These are phyloP conservation scores for Acanthochromis polyacanthus DNA, from an alignment of 2,113 vertebrate species.

Conservation along the genomic window DNA sequence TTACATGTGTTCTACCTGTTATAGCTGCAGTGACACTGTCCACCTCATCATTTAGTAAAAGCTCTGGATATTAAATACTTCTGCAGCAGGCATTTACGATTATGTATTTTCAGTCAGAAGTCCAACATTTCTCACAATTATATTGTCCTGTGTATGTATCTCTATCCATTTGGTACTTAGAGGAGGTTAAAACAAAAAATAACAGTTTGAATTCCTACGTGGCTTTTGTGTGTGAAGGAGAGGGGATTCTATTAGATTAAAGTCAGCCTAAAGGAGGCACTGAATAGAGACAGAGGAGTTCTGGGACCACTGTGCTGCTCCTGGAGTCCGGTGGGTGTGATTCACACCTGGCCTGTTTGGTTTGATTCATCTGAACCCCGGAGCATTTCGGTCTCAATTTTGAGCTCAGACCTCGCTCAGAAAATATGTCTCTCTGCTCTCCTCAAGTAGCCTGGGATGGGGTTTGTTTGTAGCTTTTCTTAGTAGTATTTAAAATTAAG, in stretches of 20 bases:
- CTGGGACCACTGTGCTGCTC: not conserved
- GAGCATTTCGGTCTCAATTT: slow-evolving; percentile 4
- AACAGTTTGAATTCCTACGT: slow-evolving; percentile 1
- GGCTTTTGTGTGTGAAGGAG: not conserved
- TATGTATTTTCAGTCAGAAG: not conserved
- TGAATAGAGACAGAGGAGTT: slow-evolving; percentile 6
- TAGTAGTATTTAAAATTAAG: not conserved
- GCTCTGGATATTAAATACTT: not conserved
- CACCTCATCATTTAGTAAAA: too few species aligned
- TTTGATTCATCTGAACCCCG: slow-evolving; percentile 11
- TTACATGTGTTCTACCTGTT: too few species aligned
- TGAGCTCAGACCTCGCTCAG: not conserved
- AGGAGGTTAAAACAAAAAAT: slow-evolving; percentile 6
- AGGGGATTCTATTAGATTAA: not conserved
- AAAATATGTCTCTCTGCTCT: not conserved
- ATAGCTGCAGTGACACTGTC: too few species aligned
- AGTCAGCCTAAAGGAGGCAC: not conserved
- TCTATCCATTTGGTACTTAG: not conserved
- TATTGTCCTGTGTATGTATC: not conserved
- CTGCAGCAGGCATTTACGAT: not conserved
- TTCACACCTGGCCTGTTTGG: slow-evolving; percentile 17
- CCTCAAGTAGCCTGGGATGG: too few species aligned
- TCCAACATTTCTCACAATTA: not conserved
- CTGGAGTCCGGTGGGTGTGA: slow-evolving; percentile 6
- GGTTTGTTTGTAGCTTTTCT: not conserved